Conservation (phyloP, 2,113 vertebrate genomes). For the Silurus meridionalis region DNA sequence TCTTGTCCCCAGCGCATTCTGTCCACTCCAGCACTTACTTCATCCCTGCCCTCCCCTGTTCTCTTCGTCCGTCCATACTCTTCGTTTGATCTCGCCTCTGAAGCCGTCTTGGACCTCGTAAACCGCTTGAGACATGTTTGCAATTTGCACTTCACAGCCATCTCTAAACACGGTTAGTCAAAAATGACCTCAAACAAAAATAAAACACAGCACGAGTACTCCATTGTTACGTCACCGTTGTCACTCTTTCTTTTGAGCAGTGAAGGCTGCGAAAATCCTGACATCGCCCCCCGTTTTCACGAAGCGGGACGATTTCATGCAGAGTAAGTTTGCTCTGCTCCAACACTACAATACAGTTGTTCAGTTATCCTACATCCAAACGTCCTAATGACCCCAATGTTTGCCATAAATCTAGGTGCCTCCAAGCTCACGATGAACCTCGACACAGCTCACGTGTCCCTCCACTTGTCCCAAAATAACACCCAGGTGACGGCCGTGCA, state of each 20-base stretch:
- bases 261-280: constrained; percentile 29
- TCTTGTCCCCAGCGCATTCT: constrained; percentile 2
- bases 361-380: neutral
- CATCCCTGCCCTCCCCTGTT: neutral
- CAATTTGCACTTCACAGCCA: constrained; percentile 11
- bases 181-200: neutral
- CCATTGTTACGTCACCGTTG: neutral
- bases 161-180: constrained; percentile 42
- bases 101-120: constrained; percentile 38
- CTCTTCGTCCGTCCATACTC: constrained; percentile 41
- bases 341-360: too few species aligned
- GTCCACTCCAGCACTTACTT: neutral
- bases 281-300: constrained; percentile 7
- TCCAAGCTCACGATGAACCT: constrained; percentile 47
- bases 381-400: neutral
- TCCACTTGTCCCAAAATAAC: constrained; percentile 34
- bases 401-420: neutral
- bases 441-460: constrained; percentile 42
- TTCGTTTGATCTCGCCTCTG: constrained; percentile 34
- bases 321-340: constrained; percentile 28
- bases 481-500: constrained; percentile 13
- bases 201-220: neutral
- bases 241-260: constrained; percentile 22
- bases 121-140: constrained; percentile 19
- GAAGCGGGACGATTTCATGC: constrained; percentile 28